Evolutionary conservation across 2,888 invertebrate genomes (phyloP), one percentile per base, ranked within the genome.

Genomic region (Drosophila eohydei): DNA sequence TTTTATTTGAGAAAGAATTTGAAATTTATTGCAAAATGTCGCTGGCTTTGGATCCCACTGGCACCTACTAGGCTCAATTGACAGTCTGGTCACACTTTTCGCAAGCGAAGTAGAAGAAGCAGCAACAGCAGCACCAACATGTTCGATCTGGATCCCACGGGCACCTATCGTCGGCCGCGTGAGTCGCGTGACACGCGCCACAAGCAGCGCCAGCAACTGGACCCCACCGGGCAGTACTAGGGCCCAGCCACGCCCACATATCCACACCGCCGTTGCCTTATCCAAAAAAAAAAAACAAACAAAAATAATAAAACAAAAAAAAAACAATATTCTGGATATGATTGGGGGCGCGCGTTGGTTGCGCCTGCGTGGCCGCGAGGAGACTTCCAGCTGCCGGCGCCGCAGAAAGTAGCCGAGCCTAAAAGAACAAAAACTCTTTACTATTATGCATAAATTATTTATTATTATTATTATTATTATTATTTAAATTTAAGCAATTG

Each of bases 311-410:
- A 21, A 21, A n/a, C 9, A n/a, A 67, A 58, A 38, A 43, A 63
- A n/a, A 1, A 14, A n/a, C 9, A 26, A 43, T 65, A 78, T 56
- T 71, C 74, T 80, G 81, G 86, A 76, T 74, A 88, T 87, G 89
- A 88, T 88, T 76, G 83, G 85, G 58, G 89, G 83, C 71, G 86
- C 88, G 75, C 90, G 89, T 78, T 92, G 93, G 93, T 74, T 90
- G 84, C 88, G 91, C 86, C 89, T 93, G 71, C 91, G 92, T 62
- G 93, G 93, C 80, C 92, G 93, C 70, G 93, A 93, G 90, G 93
- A 93, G 90, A 93, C 93, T 78, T 93, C 93, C 78, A 93, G 93
- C 82, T 93, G 93, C 63, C 89, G 93, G 50, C 91, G 92, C 58
- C 83, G 93, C 84, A 92, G 93, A 92, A 93, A 92, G 91, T 75